Evolutionary conservation across 2,113 vertebrate species (phyloP).

Genomic region (Serilophus lunatus): DNA sequence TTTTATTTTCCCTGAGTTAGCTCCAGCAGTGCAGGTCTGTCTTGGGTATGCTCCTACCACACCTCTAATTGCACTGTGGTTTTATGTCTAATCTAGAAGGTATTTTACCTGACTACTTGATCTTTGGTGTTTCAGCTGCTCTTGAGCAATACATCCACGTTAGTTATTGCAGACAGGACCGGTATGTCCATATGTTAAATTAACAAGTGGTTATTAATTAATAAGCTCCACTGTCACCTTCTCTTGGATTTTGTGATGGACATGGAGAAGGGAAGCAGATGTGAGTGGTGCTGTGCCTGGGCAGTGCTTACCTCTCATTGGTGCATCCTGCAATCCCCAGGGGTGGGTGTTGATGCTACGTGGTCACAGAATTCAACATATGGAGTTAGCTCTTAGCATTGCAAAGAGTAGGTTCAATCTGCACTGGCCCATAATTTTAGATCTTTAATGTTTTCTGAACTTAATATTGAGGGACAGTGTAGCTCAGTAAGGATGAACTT

Average conservation of each 20-base stretch:
- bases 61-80: not conserved
- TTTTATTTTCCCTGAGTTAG: not conserved
- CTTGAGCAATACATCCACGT: not conserved
- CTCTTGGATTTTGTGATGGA: not conserved
- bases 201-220: not conserved
- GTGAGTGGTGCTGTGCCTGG: rapidly evolving
- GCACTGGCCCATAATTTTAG: not conserved
- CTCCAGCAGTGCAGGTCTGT: rapidly evolving
- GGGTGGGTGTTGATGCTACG: not conserved
- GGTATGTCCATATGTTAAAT: not conserved
- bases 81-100: not conserved
- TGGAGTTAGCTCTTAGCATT: not conserved
- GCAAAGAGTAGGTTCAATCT: not conserved
- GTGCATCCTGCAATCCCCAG: not conserved
- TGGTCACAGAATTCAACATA: rapidly evolving
- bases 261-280: not conserved
- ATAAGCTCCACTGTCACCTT: not conserved
- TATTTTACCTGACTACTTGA: not conserved
- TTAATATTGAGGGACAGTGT: rapidly evolving
- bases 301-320: not conserved
- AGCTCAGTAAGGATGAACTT: not conserved
- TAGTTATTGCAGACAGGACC: not conserved
- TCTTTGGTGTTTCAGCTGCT: not conserved
- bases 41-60: not conserved
- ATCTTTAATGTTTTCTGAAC: not conserved